Conservation (phyloP, 2,888 invertebrate species). For the Drosophila stalkeri region DNA sequence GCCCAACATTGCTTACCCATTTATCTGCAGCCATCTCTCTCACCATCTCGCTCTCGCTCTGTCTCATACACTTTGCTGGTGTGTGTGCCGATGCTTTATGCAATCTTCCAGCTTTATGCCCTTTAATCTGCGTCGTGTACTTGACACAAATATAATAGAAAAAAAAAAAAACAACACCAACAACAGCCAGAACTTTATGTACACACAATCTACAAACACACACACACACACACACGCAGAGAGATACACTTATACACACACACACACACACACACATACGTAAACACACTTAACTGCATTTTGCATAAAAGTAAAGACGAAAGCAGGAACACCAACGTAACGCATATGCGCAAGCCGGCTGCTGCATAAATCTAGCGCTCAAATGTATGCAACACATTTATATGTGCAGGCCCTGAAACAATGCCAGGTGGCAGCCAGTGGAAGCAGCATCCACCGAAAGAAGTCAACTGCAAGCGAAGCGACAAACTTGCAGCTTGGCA, state of each 20-base stretch:
- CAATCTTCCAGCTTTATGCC: conserved; percentile 73
- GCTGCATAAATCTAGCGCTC: conserved; percentile 72
- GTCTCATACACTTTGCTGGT: background rate
- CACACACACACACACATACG: conserved; percentile 1
- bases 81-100: conserved; percentile 37
- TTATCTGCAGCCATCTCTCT: conserved; percentile 47
- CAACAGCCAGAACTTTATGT: conserved; percentile 55
- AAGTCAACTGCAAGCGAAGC: conserved; percentile 65
- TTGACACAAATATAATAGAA: conserved; percentile 74
- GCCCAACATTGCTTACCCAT: conserved; percentile 62
- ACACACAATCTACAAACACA: conserved; percentile 41
- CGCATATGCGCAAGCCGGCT: conserved; percentile 61
- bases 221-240: conserved; percentile 2
- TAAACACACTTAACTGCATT: conserved; percentile 43
- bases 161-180: conserved; percentile 54
- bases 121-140: conserved; percentile 78
- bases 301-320: conserved; percentile 66
- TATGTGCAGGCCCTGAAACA: conserved; percentile 61
- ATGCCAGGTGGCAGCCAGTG: conserved; percentile 56
- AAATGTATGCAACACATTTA: conserved; percentile 77
- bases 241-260: conserved; percentile 5
- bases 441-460: conserved; percentile 42
- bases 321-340: conserved; percentile 49
- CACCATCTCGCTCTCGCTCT: background rate
- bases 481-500: conserved; percentile 45